Evolutionary conservation across 2,888 invertebrate species (phyloP).

Genomic region (Lysandra coridon): DNA sequence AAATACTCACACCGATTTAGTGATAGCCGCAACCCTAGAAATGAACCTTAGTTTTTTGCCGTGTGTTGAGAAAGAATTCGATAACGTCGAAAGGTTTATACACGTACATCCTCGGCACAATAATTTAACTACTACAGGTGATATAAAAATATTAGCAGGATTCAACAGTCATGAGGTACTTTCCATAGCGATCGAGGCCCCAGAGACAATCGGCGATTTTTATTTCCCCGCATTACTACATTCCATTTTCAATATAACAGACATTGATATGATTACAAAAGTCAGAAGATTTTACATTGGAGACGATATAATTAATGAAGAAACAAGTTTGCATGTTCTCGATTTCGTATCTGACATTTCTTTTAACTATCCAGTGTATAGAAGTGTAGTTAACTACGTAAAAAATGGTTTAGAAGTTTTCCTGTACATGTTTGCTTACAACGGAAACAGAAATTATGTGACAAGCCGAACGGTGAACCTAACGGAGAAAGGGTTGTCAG

Average conservation of each 20-base stretch:
- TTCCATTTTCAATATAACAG: not conserved
- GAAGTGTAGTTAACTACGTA: not conserved
- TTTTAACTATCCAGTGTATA: constrained; percentile 26
- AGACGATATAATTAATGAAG: constrained; percentile 45
- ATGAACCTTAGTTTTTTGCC: constrained; percentile 44
- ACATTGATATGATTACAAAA: constrained; percentile 41
- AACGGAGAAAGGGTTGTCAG: constrained; percentile 33
- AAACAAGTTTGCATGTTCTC: constrained; percentile 40
- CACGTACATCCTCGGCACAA: not conserved
- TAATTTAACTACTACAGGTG: not conserved
- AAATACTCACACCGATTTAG: constrained; percentile 45
- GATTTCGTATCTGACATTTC: constrained; percentile 31
- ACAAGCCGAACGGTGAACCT: constrained; percentile 28
- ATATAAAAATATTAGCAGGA: constrained; percentile 11
- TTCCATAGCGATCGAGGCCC: not conserved
- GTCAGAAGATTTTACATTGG: constrained; percentile 54
- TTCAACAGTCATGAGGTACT: constrained; percentile 6
- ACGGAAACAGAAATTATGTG: not conserved
- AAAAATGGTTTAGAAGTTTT: not conserved
- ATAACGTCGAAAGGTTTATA: constrained; percentile 40
- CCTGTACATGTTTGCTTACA: constrained; percentile 11
- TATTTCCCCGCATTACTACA: not conserved
- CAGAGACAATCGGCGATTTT: not conserved
- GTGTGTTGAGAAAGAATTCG: constrained; percentile 51
- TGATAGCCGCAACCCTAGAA: constrained; percentile 49